These are phyloP conservation scores for Liopterus haemorrhoidalis DNA, from an alignment of 2,888 invertebrate genomes.

Conservation along the genomic window DNA sequence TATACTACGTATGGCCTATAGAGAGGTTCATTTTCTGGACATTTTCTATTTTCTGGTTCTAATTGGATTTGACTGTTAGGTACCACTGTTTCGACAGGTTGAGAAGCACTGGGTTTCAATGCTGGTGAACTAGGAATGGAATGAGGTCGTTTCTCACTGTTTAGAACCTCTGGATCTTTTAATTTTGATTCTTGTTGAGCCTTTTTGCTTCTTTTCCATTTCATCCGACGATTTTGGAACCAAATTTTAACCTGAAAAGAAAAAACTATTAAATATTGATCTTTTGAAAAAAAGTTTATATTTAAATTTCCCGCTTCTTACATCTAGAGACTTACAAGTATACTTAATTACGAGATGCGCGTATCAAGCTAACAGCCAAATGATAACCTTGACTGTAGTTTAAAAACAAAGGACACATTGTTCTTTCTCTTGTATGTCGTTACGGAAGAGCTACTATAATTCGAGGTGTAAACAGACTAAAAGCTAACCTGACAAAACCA, in stretches of 20 bases:
- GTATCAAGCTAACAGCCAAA: not conserved
- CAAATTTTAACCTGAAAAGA: constrained; percentile 85
- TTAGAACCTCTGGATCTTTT: constrained; percentile 41
- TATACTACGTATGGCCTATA: constrained; percentile 50
- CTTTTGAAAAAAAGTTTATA: no score
- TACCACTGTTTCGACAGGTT: constrained; percentile 34
- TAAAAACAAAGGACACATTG: not conserved
- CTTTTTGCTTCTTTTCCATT: constrained; percentile 97
- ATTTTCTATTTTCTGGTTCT: constrained; percentile 32
- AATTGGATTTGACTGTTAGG: constrained; percentile 27
- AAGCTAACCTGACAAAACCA: no score
- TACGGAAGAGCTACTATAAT: no score
- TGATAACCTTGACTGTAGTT: not conserved
- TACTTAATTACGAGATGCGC: not conserved
- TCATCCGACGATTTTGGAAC: constrained; percentile 99
- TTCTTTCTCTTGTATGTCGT: no score
- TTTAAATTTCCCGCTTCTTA: no score
- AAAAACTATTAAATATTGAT: constrained; percentile 27
- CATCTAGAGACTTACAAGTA: not conserved
- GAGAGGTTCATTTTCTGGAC: constrained; percentile 44
- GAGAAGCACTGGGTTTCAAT: constrained; percentile 29
- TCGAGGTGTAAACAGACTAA: no score
- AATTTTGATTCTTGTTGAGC: constrained; percentile 81
- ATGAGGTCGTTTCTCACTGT: constrained; percentile 33
- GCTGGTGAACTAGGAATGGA: constrained; percentile 31